Conservation (phyloP, 2,888 invertebrate genomes). For the Drosophila koepferae region DNA sequence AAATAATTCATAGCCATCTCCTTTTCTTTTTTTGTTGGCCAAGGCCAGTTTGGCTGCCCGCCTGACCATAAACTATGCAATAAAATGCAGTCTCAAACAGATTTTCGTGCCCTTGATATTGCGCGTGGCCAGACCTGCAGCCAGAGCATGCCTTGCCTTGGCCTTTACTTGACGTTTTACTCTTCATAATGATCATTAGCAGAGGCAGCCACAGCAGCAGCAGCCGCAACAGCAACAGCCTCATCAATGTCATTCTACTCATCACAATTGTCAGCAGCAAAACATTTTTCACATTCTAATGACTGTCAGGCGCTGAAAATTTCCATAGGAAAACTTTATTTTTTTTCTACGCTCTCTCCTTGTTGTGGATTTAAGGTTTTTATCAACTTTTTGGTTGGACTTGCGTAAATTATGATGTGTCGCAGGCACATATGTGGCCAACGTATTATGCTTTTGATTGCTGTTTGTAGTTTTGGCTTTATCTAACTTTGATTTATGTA, state of each 20-base stretch:
- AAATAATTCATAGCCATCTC: slow-evolving; percentile 42
- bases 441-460: slow-evolving; percentile 18
- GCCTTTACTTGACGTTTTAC: slow-evolving; percentile 43
- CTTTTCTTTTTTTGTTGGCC: slow-evolving; percentile 28
- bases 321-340: slow-evolving; percentile 35
- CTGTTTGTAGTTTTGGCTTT: slow-evolving; percentile 21
- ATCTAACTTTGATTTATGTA: slow-evolving; percentile 35
- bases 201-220: slow-evolving; percentile 6
- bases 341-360: background rate
- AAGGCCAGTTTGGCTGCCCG: slow-evolving; percentile 37
- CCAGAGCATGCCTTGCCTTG: background rate
- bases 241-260: slow-evolving; percentile 27
- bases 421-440: slow-evolving; percentile 33
- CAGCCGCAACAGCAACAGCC: background rate
- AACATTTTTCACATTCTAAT: slow-evolving; percentile 68
- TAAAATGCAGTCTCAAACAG: slow-evolving; percentile 48
- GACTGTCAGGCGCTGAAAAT: slow-evolving; percentile 65
- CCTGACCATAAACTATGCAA: slow-evolving; percentile 55
- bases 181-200: slow-evolving; percentile 37
- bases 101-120: slow-evolving; percentile 41
- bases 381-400: slow-evolving; percentile 13
- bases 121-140: slow-evolving; percentile 28
- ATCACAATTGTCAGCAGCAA: slow-evolving; percentile 49
- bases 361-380: slow-evolving; percentile 7
- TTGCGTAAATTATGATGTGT: slow-evolving; percentile 32